Conservation (phyloP, 2,797 vertebrate species). For the Anguilla megastoma region DNA sequence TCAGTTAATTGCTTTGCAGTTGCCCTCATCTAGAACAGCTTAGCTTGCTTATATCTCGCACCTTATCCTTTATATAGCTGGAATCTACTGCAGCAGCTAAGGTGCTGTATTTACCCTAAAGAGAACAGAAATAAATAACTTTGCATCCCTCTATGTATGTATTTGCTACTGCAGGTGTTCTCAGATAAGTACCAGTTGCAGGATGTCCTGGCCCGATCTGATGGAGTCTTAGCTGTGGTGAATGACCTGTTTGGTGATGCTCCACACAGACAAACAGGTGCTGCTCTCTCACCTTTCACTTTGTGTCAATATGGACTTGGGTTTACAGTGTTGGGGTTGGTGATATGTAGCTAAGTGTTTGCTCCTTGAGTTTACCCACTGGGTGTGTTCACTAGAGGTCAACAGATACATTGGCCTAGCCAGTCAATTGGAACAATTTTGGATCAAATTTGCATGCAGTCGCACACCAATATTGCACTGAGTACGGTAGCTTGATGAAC, state of each 20-base stretch:
- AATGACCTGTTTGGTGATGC: slow-evolving; percentile 82
- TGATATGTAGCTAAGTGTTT: not conserved
- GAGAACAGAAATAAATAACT: not conserved
- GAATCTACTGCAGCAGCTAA: not conserved
- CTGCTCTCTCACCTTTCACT: not conserved
- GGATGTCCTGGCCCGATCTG: slow-evolving; percentile 82
- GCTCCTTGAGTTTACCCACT: no score
- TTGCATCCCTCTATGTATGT: not conserved
- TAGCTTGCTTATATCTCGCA: no score
- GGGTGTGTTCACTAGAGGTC: no score
- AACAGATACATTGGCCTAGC: no score
- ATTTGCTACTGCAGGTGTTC: slow-evolving; percentile 75
- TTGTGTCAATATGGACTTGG: not conserved
- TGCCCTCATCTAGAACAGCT: no score
- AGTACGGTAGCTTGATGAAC: no score
- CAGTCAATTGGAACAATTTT: no score
- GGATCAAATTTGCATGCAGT: no score
- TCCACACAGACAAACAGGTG: slow-evolving; percentile 85
- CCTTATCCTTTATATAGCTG: not conserved
- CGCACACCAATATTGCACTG: no score
- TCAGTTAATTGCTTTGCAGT: no score
- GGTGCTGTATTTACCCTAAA: not conserved
- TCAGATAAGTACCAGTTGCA: slow-evolving; percentile 84
- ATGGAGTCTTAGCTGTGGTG: slow-evolving; percentile 80
- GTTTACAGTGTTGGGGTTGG: not conserved